Base-by-base conservation (phyloP, 2,888 invertebrate genomes). In the Ormyrus thymus region DNA sequence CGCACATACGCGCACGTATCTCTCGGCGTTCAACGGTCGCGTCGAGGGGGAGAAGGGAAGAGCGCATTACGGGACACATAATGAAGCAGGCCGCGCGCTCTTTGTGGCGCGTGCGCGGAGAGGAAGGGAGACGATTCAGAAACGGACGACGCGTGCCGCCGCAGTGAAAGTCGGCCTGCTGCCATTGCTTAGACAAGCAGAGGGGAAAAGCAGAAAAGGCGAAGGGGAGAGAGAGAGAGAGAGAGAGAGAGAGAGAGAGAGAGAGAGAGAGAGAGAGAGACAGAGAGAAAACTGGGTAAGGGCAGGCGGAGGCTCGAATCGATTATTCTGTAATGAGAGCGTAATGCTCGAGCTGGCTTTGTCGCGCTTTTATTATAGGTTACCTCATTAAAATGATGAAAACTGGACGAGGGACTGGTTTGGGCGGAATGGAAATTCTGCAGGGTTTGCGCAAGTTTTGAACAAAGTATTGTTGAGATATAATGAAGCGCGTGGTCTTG, bases 71-170 rank as follows among this genome's bases (percentile, higher is more conserved):
- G 6, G 9, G 50, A 59, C n/a, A 45, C 9, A 59, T 53, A 65
- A 72, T 72, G 70, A 78, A 68, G 72, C 72, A 73, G 64, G 74
- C 78, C 74, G n/a, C 68, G 73, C 56, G 70, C 46, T 29, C 59
- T 48, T 61, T 69, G 62, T 61, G 61, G 72, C 79, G 61, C 71
- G 68, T 71, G 70, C 66, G 55, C 29, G 51, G 55, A n/a, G 70
- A 50, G 70, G 61, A 77, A 64, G 72, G 51, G 55, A 61, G 15
- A 58, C 66, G 29, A 29, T 74, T 75, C 61, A 56, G 75, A 76
- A 80, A 73, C 69, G 76, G 73, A 73, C 73, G 76, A 76, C 79
- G 76, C 79, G 79, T 79, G 79, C 79, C 79, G 29, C 43, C n/a
- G 29, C 66, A 69, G 79, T 72, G 75, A 75, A 72, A 76, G 79